Conservation (phyloP, 92 coral and sea anemone genomes). For the Bergia sp. region DNA sequence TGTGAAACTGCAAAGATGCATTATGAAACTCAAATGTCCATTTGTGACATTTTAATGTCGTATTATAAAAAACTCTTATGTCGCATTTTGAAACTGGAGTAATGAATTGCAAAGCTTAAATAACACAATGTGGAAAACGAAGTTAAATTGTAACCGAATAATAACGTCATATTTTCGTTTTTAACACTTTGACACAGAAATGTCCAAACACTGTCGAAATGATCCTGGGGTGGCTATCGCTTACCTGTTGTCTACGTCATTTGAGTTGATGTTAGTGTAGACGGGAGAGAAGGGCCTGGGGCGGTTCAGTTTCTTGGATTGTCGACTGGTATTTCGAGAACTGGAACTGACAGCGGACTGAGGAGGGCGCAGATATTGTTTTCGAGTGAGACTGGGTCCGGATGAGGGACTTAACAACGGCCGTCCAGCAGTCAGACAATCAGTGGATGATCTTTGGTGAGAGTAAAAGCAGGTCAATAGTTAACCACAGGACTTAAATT, state of each 20-base stretch:
- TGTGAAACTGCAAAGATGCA: too few species aligned
- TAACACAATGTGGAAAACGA: too few species aligned
- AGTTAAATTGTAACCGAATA: too few species aligned
- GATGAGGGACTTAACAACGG: conserved; percentile 50
- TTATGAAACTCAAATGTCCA: too few species aligned
- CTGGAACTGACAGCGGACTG: conserved; percentile 66
- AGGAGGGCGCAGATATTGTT: conserved; percentile 57
- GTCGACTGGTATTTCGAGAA: conserved; percentile 57
- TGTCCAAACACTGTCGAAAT: background rate
- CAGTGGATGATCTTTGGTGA: conserved; percentile 66
- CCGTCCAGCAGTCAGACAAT: conserved; percentile 44
- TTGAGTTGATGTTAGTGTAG: conserved; percentile 81
- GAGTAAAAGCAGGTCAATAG: background rate
- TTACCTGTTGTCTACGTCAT: conserved; percentile 87
- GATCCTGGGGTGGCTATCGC: background rate
- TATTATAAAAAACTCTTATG: too few species aligned
- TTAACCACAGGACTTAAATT: background rate
- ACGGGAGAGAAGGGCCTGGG: conserved; percentile 94
- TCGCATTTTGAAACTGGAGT: too few species aligned
- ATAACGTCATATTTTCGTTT: too few species aligned
- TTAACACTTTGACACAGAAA: background rate
- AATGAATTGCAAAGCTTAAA: too few species aligned
- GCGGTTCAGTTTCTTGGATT: conserved; percentile 60
- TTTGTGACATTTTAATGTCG: too few species aligned
- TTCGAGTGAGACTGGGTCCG: conserved; percentile 54